Evolutionary conservation across 2,888 invertebrate genomes (phyloP).

Genomic region (Abrostola triplasia): DNA sequence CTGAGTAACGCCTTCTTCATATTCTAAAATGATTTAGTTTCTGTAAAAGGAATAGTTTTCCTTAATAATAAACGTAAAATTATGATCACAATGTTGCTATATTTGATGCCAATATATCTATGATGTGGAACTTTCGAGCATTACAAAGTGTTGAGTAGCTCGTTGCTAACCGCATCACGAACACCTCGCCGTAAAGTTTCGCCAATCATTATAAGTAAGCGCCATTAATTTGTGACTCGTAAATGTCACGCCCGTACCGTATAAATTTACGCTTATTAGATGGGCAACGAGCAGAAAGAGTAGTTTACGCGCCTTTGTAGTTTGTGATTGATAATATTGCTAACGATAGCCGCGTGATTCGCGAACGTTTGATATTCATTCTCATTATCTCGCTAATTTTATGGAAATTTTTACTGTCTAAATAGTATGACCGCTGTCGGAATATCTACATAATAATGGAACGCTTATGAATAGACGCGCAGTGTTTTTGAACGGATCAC

Average conservation of each 20-base stretch:
- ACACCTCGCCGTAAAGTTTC: slow-evolving; percentile 17
- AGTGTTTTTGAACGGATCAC: too few species aligned
- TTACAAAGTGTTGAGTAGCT: slow-evolving; percentile 4
- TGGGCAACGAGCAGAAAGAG: slow-evolving; percentile 14
- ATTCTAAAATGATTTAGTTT: too few species aligned
- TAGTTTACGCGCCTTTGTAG: slow-evolving; percentile 22
- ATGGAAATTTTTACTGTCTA: slow-evolving; percentile 2
- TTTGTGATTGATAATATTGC: slow-evolving; percentile 28
- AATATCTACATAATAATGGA: too few species aligned
- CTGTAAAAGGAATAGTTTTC: too few species aligned
- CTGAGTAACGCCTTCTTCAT: too few species aligned
- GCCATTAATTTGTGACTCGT: slow-evolving; percentile 32
- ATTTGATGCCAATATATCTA: slow-evolving; percentile 25
- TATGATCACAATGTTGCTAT: neutral
- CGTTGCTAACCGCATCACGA: slow-evolving; percentile 28
- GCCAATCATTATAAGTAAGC: slow-evolving; percentile 21
- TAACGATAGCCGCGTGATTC: slow-evolving; percentile 21
- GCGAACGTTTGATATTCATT: slow-evolving; percentile 12
- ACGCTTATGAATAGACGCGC: too few species aligned
- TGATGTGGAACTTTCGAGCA: slow-evolving; percentile 12
- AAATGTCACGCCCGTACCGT: slow-evolving; percentile 21
- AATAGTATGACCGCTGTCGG: too few species aligned
- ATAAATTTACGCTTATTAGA: slow-evolving; percentile 19
- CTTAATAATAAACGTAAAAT: too few species aligned
- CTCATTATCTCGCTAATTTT: slow-evolving; percentile 4